Percentiles rank a stretch among this genome's conserved stretches.
Evolutionary conservation across 2,888 invertebrate species (phyloP).

Genomic region (Malthinus flaveolus): DNA sequence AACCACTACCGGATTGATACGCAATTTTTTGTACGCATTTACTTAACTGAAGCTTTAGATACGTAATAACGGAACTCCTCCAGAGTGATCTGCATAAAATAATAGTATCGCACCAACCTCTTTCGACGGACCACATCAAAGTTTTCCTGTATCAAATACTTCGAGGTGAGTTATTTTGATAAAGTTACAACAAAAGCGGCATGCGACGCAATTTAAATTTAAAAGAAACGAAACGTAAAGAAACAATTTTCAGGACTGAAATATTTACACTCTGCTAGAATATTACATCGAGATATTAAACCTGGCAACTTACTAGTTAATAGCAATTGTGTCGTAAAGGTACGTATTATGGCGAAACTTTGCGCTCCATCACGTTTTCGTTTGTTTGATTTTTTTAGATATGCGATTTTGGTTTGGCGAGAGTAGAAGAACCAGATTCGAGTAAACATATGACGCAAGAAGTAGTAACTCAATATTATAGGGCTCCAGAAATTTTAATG

Average conservation of each 20-base stretch:
- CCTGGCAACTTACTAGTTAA: constrained; percentile 98
- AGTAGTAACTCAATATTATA: constrained; percentile 99
- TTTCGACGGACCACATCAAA: constrained; percentile 99
- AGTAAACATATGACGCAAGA: constrained; percentile 98
- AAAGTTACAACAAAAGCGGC: too few species aligned
- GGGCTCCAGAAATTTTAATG: constrained; percentile 99
- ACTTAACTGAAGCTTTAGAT: constrained; percentile 63
- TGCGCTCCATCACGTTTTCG: neutral
- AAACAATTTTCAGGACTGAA: constrained; percentile 74
- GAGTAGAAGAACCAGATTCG: constrained; percentile 95
- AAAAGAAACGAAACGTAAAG: neutral
- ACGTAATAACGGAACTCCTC: constrained; percentile 98
- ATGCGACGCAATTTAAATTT: neutral
- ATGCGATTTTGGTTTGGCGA: constrained; percentile 98
- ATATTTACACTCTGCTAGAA: constrained; percentile 97
- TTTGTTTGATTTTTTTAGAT: constrained; percentile 63
- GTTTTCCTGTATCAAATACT: constrained; percentile 99
- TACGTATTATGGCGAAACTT: constrained; percentile 46
- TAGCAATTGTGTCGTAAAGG: constrained; percentile 98
- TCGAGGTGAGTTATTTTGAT: constrained; percentile 71
- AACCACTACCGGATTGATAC: too few species aligned
- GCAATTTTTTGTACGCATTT: too few species aligned
- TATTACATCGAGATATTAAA: constrained; percentile 98
- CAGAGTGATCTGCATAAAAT: constrained; percentile 99
- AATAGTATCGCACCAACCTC: constrained; percentile 98